Evolutionary conservation across 2,888 invertebrate species (phyloP), one percentile per base, ranked within the genome.

Genomic region (Drosophila antonietae): DNA sequence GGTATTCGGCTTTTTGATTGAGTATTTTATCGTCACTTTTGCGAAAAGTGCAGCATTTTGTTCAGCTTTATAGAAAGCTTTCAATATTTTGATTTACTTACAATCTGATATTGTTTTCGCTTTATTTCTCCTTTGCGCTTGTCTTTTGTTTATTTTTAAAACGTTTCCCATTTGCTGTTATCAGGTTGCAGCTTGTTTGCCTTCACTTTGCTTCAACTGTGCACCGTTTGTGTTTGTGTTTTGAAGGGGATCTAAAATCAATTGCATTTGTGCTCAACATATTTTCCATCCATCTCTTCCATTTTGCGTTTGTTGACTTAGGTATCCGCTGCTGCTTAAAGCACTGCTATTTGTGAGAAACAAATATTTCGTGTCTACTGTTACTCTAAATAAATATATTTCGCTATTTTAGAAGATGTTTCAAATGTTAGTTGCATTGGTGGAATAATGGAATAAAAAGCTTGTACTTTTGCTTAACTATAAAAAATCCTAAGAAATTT

Each of bases 131-230:
- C 47, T 37, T 14, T 28, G 28, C 18, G 37, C 18, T 18, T 18
- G 28, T 18, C 9, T 14, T 28, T 28, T 28, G 37, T 47, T 47
- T 59, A 69, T 70, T 69, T 56, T 70, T 33, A n/a, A 69, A 69
- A 69, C 62, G 53, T 70, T 70, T 70, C 31, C 44, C 62, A 62
- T 58, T 71, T 52, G 37, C 39, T 39, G 44, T 47, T 47, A 71
- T 71, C 53, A 43, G 44, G 62, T 62, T 57, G 70, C 70, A 62
- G 47, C 53, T 62, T 70, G 62, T 71, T 71, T 70, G 70, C 70
- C 41, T 58, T 71, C 62, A 71, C 70, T 71, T 71, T 57, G 62
- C 70, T 47, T 18, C 46, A 47, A 35, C 61, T 41, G 56, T 52
- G 61, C 69, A 47, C 39, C 23, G 69, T 31, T 28, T 28, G 28